Evolutionary conservation across 2,888 invertebrate genomes (phyloP), one percentile per base, ranked within the genome.

Genomic region (Lathronympha strigana): DNA sequence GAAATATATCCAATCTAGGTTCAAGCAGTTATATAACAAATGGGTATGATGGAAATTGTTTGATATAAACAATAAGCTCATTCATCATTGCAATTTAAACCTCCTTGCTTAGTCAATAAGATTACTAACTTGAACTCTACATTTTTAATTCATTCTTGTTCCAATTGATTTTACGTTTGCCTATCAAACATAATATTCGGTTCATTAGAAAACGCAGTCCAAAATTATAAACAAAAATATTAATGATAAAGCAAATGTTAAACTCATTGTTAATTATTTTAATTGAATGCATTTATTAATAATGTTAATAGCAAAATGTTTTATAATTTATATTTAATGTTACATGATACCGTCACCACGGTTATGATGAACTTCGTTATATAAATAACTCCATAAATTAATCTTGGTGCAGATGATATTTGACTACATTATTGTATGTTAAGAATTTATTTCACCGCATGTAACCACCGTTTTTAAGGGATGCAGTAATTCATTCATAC

Each of bases 221-320:
- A 63, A 63, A 62, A 40, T 47, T 49, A 40, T 54, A 61, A 60
- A 69, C 67, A 71, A 64, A 72, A 71, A 74, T 78, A 76, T 69
- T 69, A 70, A 75, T 75, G 70, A 73, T 73, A 75, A 83, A 81
- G 81, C 80, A 75, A 72, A 68, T 69, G 70, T 72, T 69, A 80
- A 76, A 50, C 25, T 38, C 11, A 66, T 55, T 28, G 45, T 61
- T 60, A 60, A 53, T 38, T 40, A 31, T 50, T 36, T 19, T 19
- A 54, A 47, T 43, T 31, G 9, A 31, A 31, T 21, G 61, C 62
- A 57, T 71, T 69, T 69, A 67, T 69, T 57, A 60, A 63, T 63
- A 70, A 69, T 71, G 67, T 68, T 67, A 69, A 70, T 71, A 62
- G 50, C 66, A 57, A 57, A 33, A 61, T 47, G 17, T 36, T 47